Evolutionary conservation across 92 coral and sea anemone species (phyloP).

Genomic region (Chrysogorgia sp.): DNA sequence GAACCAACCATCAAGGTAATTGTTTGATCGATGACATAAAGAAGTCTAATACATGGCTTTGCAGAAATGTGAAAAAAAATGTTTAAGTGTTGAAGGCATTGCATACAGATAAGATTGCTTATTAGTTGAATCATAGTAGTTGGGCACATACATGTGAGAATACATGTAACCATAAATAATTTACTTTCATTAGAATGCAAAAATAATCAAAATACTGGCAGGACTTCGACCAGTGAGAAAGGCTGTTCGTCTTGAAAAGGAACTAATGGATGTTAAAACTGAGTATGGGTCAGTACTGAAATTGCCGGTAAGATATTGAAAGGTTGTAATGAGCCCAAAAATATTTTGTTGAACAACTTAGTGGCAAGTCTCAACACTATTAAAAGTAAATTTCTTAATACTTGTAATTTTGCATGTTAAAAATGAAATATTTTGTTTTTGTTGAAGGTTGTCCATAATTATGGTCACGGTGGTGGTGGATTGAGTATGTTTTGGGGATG

Average conservation of each 20-base stretch:
- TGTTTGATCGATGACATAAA: no score
- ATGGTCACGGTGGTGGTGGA: conserved; percentile 90
- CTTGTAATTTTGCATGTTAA: no score
- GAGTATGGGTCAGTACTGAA: conserved; percentile 52
- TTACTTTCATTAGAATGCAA: conserved; percentile 59
- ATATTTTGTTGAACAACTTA: no score
- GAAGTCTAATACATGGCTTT: no score
- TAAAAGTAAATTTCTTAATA: no score
- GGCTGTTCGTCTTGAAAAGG: conserved; percentile 74
- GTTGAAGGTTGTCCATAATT: conserved; percentile 85
- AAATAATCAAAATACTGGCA: conserved; percentile 67
- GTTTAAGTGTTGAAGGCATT: no score
- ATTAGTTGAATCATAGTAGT: no score
- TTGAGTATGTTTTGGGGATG: conserved; percentile 82
- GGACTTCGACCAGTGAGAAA: conserved; percentile 81
- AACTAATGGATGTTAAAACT: conserved; percentile 62
- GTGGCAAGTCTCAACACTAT: no score
- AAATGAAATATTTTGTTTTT: background rate
- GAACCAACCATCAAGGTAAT: conserved; percentile 71
- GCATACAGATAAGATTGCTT: background rate
- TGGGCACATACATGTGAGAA: no score
- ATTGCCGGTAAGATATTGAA: conserved; percentile 63
- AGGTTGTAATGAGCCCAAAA: no score
- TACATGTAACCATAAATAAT: no score
- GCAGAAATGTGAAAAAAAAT: no score